Percentiles rank a stretch among this genome's conserved stretches.
These are phyloP conservation scores for Harpagus bidentatus DNA, from an alignment of 2,113 vertebrate species.

Conservation along the genomic window DNA sequence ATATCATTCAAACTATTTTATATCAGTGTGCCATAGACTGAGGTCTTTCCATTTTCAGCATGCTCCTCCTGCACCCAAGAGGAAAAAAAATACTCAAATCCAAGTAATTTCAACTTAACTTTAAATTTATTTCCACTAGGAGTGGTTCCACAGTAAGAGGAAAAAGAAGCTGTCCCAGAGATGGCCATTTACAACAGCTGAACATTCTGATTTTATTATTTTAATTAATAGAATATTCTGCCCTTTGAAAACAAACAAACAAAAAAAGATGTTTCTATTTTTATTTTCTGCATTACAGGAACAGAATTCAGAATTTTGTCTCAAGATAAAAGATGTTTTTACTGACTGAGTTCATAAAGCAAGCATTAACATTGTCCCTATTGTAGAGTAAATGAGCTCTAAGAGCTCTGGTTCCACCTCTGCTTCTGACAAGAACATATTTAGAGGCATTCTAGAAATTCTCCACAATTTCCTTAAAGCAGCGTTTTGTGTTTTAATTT, in stretches of 20 bases:
- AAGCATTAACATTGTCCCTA: background rate
- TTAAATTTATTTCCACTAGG: background rate
- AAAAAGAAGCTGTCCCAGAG: background rate
- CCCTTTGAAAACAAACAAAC: background rate
- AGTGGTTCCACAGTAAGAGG: background rate
- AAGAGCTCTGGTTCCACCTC: background rate
- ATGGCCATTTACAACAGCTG: background rate
- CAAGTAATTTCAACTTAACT: background rate
- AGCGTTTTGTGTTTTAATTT: background rate
- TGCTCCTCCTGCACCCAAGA: background rate
- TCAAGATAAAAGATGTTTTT: background rate
- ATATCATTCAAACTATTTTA: background rate
- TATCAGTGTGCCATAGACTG: background rate
- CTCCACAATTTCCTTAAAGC: background rate
- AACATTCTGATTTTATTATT: background rate
- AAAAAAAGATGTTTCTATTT: background rate
- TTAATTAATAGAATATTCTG: background rate
- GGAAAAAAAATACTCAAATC: background rate
- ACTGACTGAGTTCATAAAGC: background rate
- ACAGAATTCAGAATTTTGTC: background rate
- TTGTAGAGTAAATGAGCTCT: background rate
- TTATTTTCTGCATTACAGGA: background rate
- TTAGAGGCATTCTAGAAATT: background rate
- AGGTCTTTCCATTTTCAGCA: background rate
- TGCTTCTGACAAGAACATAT: background rate